A percentile compares a stretch with the other conserved stretches of the same genome.
Conservation (phyloP, 1,140 invertebrate species). For the Mercenaria mercenaria region DNA sequence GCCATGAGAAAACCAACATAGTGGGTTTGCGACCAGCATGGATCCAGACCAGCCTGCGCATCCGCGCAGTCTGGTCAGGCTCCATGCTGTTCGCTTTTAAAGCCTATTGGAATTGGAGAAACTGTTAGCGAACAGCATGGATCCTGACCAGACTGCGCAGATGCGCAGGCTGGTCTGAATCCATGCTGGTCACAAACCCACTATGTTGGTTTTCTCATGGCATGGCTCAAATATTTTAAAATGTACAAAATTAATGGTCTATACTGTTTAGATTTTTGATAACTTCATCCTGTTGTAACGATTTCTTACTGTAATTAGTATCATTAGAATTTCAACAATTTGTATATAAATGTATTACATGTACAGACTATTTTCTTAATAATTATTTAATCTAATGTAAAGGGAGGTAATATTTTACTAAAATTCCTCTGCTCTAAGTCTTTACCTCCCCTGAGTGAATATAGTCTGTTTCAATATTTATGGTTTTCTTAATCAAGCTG, state of each 20-base stretch:
- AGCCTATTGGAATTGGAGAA: no score
- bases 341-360: not conserved
- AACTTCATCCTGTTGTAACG: not conserved
- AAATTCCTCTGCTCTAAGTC: not conserved
- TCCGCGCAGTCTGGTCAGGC: no score
- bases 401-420: not conserved
- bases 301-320: not conserved
- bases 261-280: not conserved
- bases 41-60: no score
- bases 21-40: no score
- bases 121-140: no score
- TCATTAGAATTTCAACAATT: not conserved
- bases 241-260: not conserved
- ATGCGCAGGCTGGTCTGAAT: no score
- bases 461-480: not conserved
- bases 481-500: not conserved
- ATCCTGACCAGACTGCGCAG: no score
- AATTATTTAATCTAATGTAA: not conserved
- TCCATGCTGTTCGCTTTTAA: no score
- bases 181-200: no score
- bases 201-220: no score
- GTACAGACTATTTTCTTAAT: not conserved
- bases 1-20: no score
- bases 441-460: slow-evolving; percentile 5
- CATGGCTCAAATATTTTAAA: no score